Percentiles rank a stretch among this genome's conserved stretches.
phyloP scores from a whole-genome alignment of 2,797 vertebrate genomes.

The Cossypha dichroa region DNA sequence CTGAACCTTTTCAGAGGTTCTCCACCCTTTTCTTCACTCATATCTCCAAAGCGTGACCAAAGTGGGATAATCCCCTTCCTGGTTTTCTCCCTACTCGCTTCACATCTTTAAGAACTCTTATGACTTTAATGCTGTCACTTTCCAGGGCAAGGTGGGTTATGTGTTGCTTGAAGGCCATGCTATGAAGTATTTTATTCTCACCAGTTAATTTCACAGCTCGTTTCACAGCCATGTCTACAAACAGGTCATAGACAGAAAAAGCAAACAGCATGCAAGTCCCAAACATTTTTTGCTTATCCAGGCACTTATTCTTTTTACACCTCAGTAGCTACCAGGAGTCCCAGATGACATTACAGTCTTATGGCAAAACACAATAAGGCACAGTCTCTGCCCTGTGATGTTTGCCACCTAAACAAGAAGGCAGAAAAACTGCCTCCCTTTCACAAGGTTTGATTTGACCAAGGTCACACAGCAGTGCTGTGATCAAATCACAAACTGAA shows the following conservation, averaged over 20 bases:
- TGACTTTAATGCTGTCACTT: background rate
- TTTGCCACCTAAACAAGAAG: background rate
- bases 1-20: background rate
- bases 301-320: background rate
- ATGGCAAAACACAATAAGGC: background rate
- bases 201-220: constrained; percentile 8
- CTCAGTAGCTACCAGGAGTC: background rate
- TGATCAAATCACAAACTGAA: background rate
- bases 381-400: background rate
- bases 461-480: background rate
- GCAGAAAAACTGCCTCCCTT: background rate
- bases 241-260: background rate
- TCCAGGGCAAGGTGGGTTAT: background rate
- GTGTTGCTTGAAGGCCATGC: background rate
- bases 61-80: background rate
- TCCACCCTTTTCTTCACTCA: background rate
- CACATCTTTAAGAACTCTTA: background rate
- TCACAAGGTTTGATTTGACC: background rate
- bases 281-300: background rate
- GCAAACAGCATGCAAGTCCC: background rate
- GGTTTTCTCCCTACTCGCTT: background rate
- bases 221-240: background rate
- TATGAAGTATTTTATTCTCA: background rate
- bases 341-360: background rate
- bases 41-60: background rate